Evolutionary conservation across 2,113 vertebrate genomes (phyloP).

Genomic region (Pseudorectes ferrugineus): DNA sequence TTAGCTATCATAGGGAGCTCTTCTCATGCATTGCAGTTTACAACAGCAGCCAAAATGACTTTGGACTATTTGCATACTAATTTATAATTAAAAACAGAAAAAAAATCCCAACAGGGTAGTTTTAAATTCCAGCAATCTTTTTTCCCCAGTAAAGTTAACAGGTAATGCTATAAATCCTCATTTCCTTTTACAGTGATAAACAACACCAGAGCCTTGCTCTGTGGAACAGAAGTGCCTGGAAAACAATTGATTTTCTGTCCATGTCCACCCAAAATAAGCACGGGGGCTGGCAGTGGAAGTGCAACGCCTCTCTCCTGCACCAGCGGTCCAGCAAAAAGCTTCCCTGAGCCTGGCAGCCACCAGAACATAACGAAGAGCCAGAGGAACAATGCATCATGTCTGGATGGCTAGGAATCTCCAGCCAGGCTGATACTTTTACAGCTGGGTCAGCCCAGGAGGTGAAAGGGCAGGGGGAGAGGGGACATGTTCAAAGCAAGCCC

Average conservation of each 20-base stretch:
- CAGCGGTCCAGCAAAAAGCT: neutral
- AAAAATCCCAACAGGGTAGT: neutral
- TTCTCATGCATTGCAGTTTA: neutral
- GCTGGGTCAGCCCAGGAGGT: neutral
- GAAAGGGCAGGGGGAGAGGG: neutral
- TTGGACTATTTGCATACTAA: neutral
- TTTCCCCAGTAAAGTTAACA: neutral
- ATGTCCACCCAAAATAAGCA: neutral
- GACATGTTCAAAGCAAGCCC: neutral
- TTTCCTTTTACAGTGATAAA: neutral
- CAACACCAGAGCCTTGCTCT: neutral
- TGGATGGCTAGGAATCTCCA: neutral
- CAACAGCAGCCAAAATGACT: neutral
- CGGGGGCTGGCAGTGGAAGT: neutral
- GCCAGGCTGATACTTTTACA: slow-evolving; percentile 24
- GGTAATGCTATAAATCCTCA: neutral
- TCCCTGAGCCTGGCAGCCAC: neutral
- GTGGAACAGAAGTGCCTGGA: neutral
- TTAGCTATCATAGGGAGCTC: neutral
- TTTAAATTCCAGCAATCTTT: neutral
- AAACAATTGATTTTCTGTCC: neutral
- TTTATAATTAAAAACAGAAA: slow-evolving; percentile 22
- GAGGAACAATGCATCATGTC: neutral
- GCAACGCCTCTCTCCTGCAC: neutral
- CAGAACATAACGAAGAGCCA: neutral